A percentile compares a stretch with the other conserved stretches of the same genome.
Evolutionary conservation across 1,140 invertebrate species (phyloP).

Genomic region (Meloidogyne exigua): DNA sequence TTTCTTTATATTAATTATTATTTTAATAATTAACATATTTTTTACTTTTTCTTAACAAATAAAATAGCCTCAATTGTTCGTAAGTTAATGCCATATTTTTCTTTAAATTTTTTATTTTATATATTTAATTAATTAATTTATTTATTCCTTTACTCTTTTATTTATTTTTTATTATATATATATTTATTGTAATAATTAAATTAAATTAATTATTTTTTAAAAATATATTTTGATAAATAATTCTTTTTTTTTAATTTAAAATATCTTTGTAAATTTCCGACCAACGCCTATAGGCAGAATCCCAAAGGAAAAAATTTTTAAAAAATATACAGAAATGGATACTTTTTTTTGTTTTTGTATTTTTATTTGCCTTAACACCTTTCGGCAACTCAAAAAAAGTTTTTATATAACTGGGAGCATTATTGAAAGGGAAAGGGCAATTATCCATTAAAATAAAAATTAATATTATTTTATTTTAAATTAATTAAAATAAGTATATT

Average conservation of each 20-base stretch:
- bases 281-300: background rate
- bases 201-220: background rate
- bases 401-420: background rate
- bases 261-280: background rate
- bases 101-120: background rate
- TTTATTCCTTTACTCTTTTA: background rate
- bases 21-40: too few relatives aligned
- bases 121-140: background rate
- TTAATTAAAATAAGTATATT: too few relatives aligned
- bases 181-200: too few relatives aligned
- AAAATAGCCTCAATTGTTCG: background rate
- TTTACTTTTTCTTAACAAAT: too few relatives aligned
- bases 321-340: background rate
- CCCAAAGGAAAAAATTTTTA: background rate
- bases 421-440: background rate
- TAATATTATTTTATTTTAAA: too few relatives aligned
- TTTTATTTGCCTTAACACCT: background rate
- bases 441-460: too few relatives aligned
- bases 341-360: background rate
- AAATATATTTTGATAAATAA: background rate
- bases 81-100: background rate
- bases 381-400: background rate
- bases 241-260: background rate
- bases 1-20: too few relatives aligned
- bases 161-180: background rate